Evolutionary conservation across 2,113 vertebrate species (phyloP).

Genomic region (Numida meleagris): DNA sequence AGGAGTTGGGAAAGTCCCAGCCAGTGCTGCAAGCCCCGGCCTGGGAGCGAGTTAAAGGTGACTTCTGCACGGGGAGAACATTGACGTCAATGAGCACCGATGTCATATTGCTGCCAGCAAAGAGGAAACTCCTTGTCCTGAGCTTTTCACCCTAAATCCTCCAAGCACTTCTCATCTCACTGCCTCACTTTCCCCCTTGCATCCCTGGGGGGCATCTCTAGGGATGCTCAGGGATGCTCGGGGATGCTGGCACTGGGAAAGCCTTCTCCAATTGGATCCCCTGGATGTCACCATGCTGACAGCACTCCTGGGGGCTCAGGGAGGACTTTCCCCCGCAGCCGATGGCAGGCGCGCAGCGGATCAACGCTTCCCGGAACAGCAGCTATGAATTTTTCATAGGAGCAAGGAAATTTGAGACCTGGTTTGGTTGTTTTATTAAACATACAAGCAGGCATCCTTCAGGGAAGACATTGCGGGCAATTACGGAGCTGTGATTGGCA

Average conservation of each 20-base stretch:
- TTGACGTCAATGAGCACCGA: fast-evolving
- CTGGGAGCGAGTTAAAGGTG: not conserved
- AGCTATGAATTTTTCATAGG: constrained; percentile 62
- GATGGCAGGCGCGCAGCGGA: not conserved
- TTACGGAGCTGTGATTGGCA: not conserved
- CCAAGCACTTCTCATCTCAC: fast-evolving
- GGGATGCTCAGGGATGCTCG: not conserved
- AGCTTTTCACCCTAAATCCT: not conserved
- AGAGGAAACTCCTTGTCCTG: not conserved
- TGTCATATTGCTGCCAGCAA: fast-evolving
- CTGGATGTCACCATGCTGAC: not conserved
- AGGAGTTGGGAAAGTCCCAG: not conserved
- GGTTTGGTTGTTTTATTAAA: constrained; percentile 66
- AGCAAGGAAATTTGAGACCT: constrained; percentile 50
- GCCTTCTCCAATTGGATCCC: not conserved
- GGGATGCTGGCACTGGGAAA: not conserved
- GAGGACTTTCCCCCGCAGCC: not conserved
- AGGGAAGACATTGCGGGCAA: constrained; percentile 22
- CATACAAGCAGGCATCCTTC: constrained; percentile 43
- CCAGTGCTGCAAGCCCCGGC: not conserved
- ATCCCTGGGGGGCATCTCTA: not conserved
- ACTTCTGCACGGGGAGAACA: not conserved
- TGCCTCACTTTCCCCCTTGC: not conserved
- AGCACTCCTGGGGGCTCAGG: not conserved
- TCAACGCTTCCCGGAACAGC: not conserved